Conservation (phyloP, 2,888 invertebrate genomes). For the Leptopilina syphax region DNA sequence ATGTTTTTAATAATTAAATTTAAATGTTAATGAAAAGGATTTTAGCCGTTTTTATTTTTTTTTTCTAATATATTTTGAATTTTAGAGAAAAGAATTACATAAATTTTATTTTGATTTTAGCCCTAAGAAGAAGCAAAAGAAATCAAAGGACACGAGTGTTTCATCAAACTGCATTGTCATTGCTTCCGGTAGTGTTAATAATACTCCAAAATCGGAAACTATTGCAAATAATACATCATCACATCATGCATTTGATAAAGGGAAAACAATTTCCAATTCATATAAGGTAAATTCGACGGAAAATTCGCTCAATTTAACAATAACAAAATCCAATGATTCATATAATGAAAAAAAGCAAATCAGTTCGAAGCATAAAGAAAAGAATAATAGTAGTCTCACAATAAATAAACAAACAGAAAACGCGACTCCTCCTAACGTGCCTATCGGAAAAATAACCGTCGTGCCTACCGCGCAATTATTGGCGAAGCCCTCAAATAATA, state of each 20-base stretch:
- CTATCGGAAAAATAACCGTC: slow-evolving; percentile 67
- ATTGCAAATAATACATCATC: slow-evolving; percentile 42
- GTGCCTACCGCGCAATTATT: slow-evolving; percentile 70
- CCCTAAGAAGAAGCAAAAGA: slow-evolving; percentile 69
- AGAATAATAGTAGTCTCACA: slow-evolving; percentile 55
- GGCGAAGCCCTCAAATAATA: slow-evolving; percentile 59
- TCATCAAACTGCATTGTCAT: slow-evolving; percentile 41
- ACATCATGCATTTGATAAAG: slow-evolving; percentile 45
- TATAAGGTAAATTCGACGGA: slow-evolving; percentile 54
- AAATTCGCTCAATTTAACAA: slow-evolving; percentile 55
- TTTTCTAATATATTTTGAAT: too few species aligned
- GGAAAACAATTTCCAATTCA: slow-evolving; percentile 41
- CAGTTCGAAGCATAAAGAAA: slow-evolving; percentile 64
- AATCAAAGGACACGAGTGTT: slow-evolving; percentile 61
- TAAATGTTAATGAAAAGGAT: too few species aligned
- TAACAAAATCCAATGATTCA: slow-evolving; percentile 53
- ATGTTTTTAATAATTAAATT: neutral
- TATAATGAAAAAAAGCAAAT: slow-evolving; percentile 51
- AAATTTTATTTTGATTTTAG: slow-evolving; percentile 64
- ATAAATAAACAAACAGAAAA: slow-evolving; percentile 56
- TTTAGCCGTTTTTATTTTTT: too few species aligned
- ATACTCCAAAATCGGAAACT: slow-evolving; percentile 1
- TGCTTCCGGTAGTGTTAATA: slow-evolving; percentile 37
- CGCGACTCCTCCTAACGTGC: slow-evolving; percentile 50
- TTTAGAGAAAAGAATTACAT: too few species aligned